Evolutionary conservation across 1,140 invertebrate species (phyloP), one percentile per base, ranked within the genome.

Genomic region (Achatina immaculata): DNA sequence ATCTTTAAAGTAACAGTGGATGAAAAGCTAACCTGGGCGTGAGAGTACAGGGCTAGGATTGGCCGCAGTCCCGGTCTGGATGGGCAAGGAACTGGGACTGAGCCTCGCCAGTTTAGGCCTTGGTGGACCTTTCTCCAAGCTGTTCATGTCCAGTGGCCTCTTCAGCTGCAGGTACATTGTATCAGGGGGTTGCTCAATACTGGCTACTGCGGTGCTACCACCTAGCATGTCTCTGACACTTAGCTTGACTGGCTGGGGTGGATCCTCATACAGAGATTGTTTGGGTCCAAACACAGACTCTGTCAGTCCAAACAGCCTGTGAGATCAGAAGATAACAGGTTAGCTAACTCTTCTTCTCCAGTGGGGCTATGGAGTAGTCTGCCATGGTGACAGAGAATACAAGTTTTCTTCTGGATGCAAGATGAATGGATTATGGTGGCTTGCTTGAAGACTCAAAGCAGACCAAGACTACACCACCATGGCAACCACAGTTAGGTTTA

Each of bases 291-390:
- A 90, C n/a, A 90, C 86, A n/a, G 77, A 84, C 78, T 89, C 88
- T 9, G 90, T 89, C 16, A 83, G 83, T 31, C 89, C 89, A 85
- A 90, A 91, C 74, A 91, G 89, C 11, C 89, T 90, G 81, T 83
- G 92, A 76, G 24, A n/a, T n/a, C n/a, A n/a, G n/a, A n/a, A n/a
- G n/a, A n/a, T n/a, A n/a, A n/a, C n/a, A n/a, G n/a, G n/a, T n/a
- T n/a, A n/a, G n/a, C n/a, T n/a, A n/a, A n/a, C n/a, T n/a, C n/a
- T n/a, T n/a, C n/a, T n/a, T n/a, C n/a, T n/a, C n/a, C n/a, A n/a
- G n/a, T n/a, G n/a, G n/a, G n/a, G n/a, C n/a, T n/a, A n/a, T n/a
- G n/a, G n/a, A n/a, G n/a, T n/a, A n/a, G n/a, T n/a, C n/a, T n/a
- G n/a, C n/a, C n/a, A n/a, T n/a, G n/a, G n/a, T n/a, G n/a, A n/a